Conservation (phyloP, 2,797 vertebrate genomes). For the Danio choprae region DNA sequence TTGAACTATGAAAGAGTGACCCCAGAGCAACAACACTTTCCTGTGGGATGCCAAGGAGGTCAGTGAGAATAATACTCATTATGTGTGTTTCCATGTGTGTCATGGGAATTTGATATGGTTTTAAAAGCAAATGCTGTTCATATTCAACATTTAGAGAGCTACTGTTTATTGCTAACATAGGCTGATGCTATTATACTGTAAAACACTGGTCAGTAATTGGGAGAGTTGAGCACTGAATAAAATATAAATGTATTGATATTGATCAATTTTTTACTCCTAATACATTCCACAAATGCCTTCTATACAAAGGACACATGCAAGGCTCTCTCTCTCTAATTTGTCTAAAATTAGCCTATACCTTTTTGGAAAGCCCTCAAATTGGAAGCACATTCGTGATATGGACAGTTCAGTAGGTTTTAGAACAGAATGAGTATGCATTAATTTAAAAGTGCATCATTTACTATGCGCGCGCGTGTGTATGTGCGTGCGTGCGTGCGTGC, state of each 20-base stretch:
- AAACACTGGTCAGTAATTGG: background rate
- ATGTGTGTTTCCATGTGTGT: background rate
- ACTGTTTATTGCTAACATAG: background rate
- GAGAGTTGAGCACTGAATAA: background rate
- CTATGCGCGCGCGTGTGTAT: constrained; percentile 27
- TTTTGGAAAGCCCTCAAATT: background rate
- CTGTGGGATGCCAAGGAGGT: background rate
- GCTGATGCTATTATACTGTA: background rate
- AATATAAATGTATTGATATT: background rate
- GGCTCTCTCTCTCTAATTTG: background rate
- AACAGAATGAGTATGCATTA: background rate
- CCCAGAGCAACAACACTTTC: background rate
- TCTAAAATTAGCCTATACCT: background rate
- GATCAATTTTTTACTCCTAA: background rate
- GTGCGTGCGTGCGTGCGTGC: constrained; percentile 47
- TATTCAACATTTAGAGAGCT: background rate
- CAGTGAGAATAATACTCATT: background rate
- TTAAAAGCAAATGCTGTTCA: background rate
- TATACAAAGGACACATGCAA: background rate
- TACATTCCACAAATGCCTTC: background rate
- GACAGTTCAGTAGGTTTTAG: constrained; percentile 11
- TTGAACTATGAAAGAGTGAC: background rate
- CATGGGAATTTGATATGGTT: constrained; percentile 10
- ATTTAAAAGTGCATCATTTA: constrained; percentile 26
- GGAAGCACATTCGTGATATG: background rate